These are phyloP conservation scores for Rhinopithecus roxellana DNA, from an alignment of 2,113 vertebrate genomes.

Conservation along the genomic window DNA sequence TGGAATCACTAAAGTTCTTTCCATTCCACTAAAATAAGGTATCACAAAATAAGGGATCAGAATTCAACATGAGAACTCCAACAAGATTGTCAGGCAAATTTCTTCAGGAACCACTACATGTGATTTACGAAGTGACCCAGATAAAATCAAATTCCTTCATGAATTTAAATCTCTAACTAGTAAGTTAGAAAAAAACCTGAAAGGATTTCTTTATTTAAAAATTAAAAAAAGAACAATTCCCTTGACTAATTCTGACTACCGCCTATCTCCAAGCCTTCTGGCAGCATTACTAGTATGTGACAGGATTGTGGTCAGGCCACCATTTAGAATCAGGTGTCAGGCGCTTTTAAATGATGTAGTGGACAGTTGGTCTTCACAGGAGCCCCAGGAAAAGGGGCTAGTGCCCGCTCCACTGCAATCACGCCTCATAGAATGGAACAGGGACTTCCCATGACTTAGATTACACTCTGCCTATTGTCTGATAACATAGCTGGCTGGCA, in stretches of 20 bases:
- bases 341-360: neutral
- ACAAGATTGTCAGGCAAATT: neutral
- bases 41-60: neutral
- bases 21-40: neutral
- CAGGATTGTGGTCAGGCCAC: neutral
- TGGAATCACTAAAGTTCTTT: conserved; percentile 4
- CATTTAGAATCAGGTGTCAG: neutral
- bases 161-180: neutral
- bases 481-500: neutral
- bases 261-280: neutral
- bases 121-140: conserved; percentile 7
- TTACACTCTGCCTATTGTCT: neutral
- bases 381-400: neutral
- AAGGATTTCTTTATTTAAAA: neutral
- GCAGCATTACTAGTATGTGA: neutral
- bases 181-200: neutral
- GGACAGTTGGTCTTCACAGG: neutral
- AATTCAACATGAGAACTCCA: neutral
- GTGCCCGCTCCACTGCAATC: neutral
- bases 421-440: neutral
- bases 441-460: neutral
- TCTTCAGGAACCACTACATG: conserved; percentile 19
- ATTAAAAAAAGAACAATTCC: neutral
- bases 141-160: neutral
- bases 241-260: neutral